Percentiles rank a stretch among this genome's conserved stretches.
These are phyloP conservation scores for Acestrorhynchus altus DNA, from an alignment of 2,797 vertebrate species.

Conservation along the genomic window DNA sequence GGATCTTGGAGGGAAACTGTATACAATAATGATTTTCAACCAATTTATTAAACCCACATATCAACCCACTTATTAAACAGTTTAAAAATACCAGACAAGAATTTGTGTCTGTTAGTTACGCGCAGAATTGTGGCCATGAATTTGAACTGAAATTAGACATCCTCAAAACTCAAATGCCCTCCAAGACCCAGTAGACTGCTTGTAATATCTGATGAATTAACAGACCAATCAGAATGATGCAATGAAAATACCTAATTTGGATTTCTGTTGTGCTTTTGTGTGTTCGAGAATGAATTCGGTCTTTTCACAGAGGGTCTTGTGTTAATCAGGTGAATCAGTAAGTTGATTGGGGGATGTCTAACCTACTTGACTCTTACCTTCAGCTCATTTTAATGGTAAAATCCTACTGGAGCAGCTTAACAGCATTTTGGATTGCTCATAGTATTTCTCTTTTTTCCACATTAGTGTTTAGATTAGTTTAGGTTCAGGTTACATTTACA, in stretches of 20 bases:
- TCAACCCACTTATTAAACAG: not conserved
- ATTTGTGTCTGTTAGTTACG: no score
- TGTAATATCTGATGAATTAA: not conserved
- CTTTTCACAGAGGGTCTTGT: not conserved
- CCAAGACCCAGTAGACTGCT: constrained; percentile 9
- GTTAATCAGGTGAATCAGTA: not conserved
- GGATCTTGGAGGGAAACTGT: constrained; percentile 16
- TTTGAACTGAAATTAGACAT: not conserved
- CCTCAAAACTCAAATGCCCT: constrained; percentile 42
- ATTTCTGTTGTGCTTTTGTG: not conserved
- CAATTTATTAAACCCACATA: no score
- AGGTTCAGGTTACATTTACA: not conserved
- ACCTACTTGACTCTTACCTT: not conserved
- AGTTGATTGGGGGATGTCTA: not conserved
- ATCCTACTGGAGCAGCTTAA: not conserved
- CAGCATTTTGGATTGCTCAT: not conserved
- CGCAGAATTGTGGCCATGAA: not conserved
- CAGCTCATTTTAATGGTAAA: not conserved
- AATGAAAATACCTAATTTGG: not conserved
- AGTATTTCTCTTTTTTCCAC: not conserved
- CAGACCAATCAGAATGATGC: not conserved
- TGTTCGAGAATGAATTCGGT: not conserved
- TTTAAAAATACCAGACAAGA: not conserved
- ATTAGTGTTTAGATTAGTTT: not conserved
- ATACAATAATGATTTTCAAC: not conserved